These are phyloP conservation scores for Acanthurus leucopareius DNA, from an alignment of 2,797 vertebrate genomes.

Conservation along the genomic window DNA sequence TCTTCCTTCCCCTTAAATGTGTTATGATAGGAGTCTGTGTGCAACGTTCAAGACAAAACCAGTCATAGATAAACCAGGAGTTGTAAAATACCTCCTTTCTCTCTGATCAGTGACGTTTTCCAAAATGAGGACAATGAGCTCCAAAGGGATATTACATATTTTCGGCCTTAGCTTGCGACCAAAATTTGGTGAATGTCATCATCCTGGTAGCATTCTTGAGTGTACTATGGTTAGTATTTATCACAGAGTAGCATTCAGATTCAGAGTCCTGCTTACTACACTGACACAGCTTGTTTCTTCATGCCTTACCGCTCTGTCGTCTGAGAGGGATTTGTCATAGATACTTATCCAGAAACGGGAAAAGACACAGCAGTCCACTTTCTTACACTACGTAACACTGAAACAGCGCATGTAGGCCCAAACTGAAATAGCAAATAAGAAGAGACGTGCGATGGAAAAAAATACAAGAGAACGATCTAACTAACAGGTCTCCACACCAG, in stretches of 20 bases:
- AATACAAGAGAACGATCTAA: constrained; percentile 35
- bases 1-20: constrained; percentile 11
- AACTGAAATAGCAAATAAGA: constrained; percentile 45
- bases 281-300: constrained; percentile 34
- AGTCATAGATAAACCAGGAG: constrained; percentile 41
- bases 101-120: constrained; percentile 47
- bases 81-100: constrained; percentile 35
- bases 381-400: constrained; percentile 17
- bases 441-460: constrained; percentile 31
- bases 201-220: constrained; percentile 49
- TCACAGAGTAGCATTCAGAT: constrained; percentile 36
- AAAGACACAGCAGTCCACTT: constrained; percentile 27
- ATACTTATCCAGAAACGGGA: constrained; percentile 28
- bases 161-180: constrained; percentile 32
- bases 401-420: constrained; percentile 56
- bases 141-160: constrained; percentile 55
- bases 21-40: constrained; percentile 9
- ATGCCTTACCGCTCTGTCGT: constrained; percentile 34
- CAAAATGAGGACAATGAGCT: constrained; percentile 61
- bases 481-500: constrained; percentile 75
- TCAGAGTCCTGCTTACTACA: constrained; percentile 36
- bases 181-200: constrained; percentile 32
- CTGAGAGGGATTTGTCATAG: constrained; percentile 23
- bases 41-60: constrained; percentile 22
- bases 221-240: constrained; percentile 40